Base-by-base conservation (phyloP, 2,888 invertebrate species). In the Tetragonula carbonaria region DNA sequence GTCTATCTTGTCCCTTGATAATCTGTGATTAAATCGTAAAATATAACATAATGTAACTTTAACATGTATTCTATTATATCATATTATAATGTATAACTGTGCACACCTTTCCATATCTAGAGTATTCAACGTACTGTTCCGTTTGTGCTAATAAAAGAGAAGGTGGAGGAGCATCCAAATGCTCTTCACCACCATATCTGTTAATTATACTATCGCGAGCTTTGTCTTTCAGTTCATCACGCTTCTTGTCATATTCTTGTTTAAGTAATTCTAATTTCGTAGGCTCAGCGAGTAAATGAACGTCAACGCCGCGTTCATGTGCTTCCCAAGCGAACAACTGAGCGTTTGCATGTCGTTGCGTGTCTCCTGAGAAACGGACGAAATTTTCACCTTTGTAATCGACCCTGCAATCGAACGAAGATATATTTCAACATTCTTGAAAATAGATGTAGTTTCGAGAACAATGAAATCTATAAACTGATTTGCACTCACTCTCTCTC, bases 311-410 rank as follows among this genome's bases (percentile, higher is more conserved):
- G 90, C 97, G 96, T 78, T 98, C 97, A 93, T 98, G 97, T 5
- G 99, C 99, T 93, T 99, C 99, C 99, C 99, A 99, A 4, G 99
- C 99, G 96, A 99, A 99, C 93, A 98, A 94, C 94, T 99, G 99
- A 23, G 98, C 98, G 21, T 96, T 96, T 1, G 98, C 98, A 95
- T 99, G 99, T 82, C 97, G 96, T 63, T 96, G 96, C 0, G 99
- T 99, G 95, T 99, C 99, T 18, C 99, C 99, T 62, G 98, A 97
- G 94, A 98, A 98, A 3, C 99, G 96, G 2, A 97, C 98, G 95
- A 98, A 99, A 95, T 99, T 99, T 95, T 99, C 99, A 51, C 99
- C 99, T 33, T 97, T 96, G 95, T 98, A 99, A 91, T 97, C 97
- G 71, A 96, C 95, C 86, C 96, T 96, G 91, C 65, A 94, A 93